Base-by-base conservation (phyloP, 1,140 invertebrate species). In the Copidosoma floridanum region DNA sequence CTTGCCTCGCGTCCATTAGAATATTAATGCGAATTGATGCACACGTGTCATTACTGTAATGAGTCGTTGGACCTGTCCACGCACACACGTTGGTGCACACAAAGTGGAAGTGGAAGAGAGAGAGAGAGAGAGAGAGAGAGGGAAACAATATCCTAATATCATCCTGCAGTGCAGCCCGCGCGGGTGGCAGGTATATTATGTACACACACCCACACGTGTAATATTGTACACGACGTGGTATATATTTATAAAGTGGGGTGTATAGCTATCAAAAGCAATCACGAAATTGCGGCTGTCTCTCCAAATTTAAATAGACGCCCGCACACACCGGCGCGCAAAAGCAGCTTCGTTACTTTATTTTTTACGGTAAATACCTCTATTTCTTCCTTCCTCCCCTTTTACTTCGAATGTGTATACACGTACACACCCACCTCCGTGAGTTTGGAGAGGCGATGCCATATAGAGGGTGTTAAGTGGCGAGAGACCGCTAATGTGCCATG, bases 21-120 rank as follows among this genome's bases (percentile, higher is more conserved):
- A 78, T 79, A 79, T 79, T 78, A 78, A 77, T 76, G 74, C 75
- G 74, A 79, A 79, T 79, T 76, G 76, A 78, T 78, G 77, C 75
- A 71, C 66, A 73, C 73, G 75, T 76, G 77, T 79, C 77, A 79
- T 79, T 78, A 79, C 71, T 68, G 75, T 79, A 79, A 79, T 79
- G 77, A 78, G 75, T 78, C 72, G 70, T 74, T 68, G 71, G 70
- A 74, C 71, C 69, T 71, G 73, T 77, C 71, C 72, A 69, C 67
- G 64, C 43, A 50, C n/a, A n/a, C n/a, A n/a, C n/a, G n/a, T n/a
- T n/a, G n/a, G n/a, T n/a, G n/a, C n/a, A n/a, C n/a, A n/a, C n/a
- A n/a, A n/a, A n/a, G n/a, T n/a, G n/a, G n/a, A n/a, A n/a, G n/a
- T n/a, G n/a, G n/a, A n/a, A n/a, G n/a, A n/a, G n/a, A n/a, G n/a